Evolutionary conservation across 1,140 invertebrate species (phyloP).

Genomic region (Pseudomyrmex sp.): DNA sequence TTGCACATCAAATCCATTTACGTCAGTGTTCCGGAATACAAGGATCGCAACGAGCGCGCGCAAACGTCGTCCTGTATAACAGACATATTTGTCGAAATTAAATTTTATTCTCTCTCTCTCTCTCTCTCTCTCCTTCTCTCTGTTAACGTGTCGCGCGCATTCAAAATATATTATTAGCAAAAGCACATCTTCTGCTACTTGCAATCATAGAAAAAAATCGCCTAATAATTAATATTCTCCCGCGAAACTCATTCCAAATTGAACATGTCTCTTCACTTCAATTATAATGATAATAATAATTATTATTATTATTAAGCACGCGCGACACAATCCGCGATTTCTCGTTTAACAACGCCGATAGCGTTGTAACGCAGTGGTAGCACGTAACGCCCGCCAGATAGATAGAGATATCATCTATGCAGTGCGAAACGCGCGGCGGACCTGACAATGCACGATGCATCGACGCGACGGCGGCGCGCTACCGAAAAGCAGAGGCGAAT

Average conservation of each 20-base stretch:
- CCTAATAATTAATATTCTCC: too few species aligned
- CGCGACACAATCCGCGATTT: not conserved
- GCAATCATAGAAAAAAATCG: too few species aligned
- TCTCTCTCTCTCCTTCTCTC: too few species aligned
- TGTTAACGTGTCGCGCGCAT: too few species aligned
- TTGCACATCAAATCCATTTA: constrained; percentile 56
- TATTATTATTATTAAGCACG: too few species aligned
- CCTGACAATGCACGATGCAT: constrained; percentile 25
- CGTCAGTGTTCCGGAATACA: constrained; percentile 25
- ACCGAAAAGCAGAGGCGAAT: constrained; percentile 29
- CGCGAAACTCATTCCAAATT: too few species aligned
- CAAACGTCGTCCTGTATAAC: not conserved
- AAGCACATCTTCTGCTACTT: too few species aligned
- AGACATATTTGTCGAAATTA: not conserved
- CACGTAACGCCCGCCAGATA: constrained; percentile 7
- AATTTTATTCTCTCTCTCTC: too few species aligned
- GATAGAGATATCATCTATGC: not conserved
- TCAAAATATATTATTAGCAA: too few species aligned
- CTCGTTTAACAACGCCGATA: not conserved
- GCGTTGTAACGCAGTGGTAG: not conserved
- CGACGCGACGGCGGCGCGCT: constrained; percentile 40
- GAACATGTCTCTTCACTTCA: too few species aligned
- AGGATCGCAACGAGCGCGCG: not conserved
- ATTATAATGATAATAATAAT: too few species aligned
- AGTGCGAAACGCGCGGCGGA: not conserved